These are phyloP conservation scores for Fragum fragum DNA, from an alignment of 2,888 invertebrate genomes.

Conservation along the genomic window DNA sequence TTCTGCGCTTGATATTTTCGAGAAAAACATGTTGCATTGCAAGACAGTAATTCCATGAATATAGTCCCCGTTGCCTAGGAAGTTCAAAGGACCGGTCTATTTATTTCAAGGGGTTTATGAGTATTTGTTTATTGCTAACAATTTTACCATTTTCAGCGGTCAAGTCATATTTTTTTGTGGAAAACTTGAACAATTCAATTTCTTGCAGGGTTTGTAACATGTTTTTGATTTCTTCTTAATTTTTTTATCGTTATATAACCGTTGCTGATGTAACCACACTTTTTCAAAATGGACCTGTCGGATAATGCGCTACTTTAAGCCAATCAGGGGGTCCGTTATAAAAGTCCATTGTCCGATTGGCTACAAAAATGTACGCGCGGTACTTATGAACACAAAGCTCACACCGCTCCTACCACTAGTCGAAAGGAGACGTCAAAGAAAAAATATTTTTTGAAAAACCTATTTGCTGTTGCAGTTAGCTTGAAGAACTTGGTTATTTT, in stretches of 20 bases:
- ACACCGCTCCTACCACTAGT: not conserved
- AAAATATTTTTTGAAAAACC: not conserved
- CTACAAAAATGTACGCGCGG: slow-evolving; percentile 26
- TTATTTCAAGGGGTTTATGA: slow-evolving; percentile 1
- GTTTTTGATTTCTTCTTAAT: not conserved
- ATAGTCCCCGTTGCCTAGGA: slow-evolving; percentile 60
- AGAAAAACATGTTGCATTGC: too few relatives aligned
- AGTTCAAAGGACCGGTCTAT: slow-evolving; percentile 3
- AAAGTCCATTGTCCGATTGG: slow-evolving; percentile 41
- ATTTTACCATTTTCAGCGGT: not conserved
- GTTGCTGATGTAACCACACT: not conserved
- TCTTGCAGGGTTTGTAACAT: too few relatives aligned
- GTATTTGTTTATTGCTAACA: not conserved
- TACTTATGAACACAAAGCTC: slow-evolving; percentile 38
- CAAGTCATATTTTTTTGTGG: not conserved
- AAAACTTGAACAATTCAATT: too few relatives aligned
- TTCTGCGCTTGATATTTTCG: too few relatives aligned
- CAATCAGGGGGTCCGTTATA: not conserved
- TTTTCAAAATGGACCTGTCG: not conserved
- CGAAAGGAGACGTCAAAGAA: not conserved
- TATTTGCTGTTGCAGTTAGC: too few relatives aligned
- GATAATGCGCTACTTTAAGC: not conserved
- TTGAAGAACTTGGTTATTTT: not conserved
- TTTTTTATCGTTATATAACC: slow-evolving; percentile 22
- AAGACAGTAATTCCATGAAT: slow-evolving; percentile 20